A percentile compares a stretch with the other conserved stretches of the same genome.
These are phyloP conservation scores for Sceloporus tristichus DNA, from an alignment of 2,113 vertebrate genomes.

Conservation along the genomic window DNA sequence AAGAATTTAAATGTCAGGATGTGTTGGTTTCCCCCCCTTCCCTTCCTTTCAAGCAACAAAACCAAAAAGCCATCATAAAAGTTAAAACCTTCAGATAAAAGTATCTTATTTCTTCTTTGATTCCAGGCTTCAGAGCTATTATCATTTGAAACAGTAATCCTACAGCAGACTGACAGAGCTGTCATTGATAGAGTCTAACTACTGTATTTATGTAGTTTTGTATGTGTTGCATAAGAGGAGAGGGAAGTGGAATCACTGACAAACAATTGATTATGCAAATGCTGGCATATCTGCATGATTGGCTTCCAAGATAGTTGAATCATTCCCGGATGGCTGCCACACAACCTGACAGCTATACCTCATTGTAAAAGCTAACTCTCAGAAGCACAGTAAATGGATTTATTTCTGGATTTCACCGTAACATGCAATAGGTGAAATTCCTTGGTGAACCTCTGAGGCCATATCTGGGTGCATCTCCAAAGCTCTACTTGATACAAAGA, in stretches of 20 bases:
- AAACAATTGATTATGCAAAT: constrained; percentile 40
- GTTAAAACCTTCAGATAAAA: constrained; percentile 35
- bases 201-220: constrained; percentile 31
- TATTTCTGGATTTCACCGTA: neutral
- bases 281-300: neutral
- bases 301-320: constrained; percentile 31
- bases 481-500: neutral
- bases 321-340: neutral
- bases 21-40: neutral
- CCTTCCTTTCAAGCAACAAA: neutral
- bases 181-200: constrained; percentile 36
- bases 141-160: constrained; percentile 37
- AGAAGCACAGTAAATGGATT: neutral
- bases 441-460: neutral
- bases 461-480: neutral
- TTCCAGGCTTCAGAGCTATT: neutral
- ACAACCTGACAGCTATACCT: neutral
- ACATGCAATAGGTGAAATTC: neutral
- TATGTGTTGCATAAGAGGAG: neutral
- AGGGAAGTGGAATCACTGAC: neutral
- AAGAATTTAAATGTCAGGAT: constrained; percentile 33
- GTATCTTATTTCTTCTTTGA: constrained; percentile 19
- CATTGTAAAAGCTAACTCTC: neutral
- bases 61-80: constrained; percentile 12
- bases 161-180: constrained; percentile 29